Percentiles rank a stretch among this genome's conserved stretches.
Conservation (phyloP, 2,888 invertebrate species). For the Archips xylosteana region DNA sequence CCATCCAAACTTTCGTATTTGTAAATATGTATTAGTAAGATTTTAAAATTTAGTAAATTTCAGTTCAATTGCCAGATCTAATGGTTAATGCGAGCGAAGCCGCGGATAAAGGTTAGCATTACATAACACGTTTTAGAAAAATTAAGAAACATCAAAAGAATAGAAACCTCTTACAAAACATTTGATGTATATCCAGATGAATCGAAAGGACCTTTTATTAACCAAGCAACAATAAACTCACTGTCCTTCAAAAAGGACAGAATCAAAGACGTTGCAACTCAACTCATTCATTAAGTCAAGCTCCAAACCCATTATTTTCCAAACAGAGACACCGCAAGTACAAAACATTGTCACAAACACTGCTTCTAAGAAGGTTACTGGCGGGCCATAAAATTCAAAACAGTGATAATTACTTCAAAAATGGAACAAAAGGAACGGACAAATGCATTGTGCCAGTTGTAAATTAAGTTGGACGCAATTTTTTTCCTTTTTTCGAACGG, state of each 20-base stretch:
- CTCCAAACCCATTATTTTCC: slow-evolving; percentile 61
- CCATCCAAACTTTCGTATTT: too few relatives aligned
- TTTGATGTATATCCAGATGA: background rate
- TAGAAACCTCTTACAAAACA: background rate
- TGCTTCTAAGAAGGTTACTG: slow-evolving; percentile 61
- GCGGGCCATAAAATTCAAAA: slow-evolving; percentile 50
- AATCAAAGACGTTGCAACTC: slow-evolving; percentile 10
- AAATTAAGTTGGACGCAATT: slow-evolving; percentile 27
- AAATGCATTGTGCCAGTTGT: slow-evolving; percentile 24
- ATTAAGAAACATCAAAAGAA: too few relatives aligned
- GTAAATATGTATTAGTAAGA: too few relatives aligned
- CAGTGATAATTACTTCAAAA: slow-evolving; percentile 63
- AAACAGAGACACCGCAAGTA: slow-evolving; percentile 73
- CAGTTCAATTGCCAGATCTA: too few relatives aligned
- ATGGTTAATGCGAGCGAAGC: too few relatives aligned
- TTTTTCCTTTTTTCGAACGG: slow-evolving; percentile 11
- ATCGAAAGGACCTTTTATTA: background rate
- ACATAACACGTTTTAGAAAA: too few relatives aligned
- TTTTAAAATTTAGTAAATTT: too few relatives aligned
- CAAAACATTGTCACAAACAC: slow-evolving; percentile 52
- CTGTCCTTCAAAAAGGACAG: background rate
- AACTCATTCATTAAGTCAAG: slow-evolving; percentile 55
- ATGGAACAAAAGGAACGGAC: slow-evolving; percentile 44
- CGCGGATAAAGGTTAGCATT: too few relatives aligned
- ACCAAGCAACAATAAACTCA: slow-evolving; percentile 4